phyloP scores from a whole-genome alignment of 2,113 vertebrate species.

The Neofelis nebulosa region DNA sequence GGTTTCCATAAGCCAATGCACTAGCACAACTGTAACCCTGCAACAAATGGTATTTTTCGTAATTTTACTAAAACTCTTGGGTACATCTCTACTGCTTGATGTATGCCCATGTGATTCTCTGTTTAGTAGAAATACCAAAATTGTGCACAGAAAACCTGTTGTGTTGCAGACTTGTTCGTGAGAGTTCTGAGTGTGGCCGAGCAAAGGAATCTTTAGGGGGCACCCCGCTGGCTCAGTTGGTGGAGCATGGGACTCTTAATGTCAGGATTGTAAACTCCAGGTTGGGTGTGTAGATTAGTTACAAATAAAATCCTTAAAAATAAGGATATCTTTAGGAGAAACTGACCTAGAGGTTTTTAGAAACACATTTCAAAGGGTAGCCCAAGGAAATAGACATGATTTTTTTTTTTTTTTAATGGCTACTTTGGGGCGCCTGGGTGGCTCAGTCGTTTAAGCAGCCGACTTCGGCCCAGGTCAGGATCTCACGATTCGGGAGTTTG shows the following conservation, averaged over 20 bases:
- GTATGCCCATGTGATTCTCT: neutral
- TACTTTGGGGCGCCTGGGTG: too few relatives aligned
- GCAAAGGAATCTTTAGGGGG: neutral
- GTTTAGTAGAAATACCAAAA: neutral
- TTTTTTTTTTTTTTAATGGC: neutral
- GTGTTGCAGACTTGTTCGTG: neutral
- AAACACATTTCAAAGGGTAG: slow-evolving; percentile 19
- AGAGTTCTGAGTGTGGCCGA: neutral
- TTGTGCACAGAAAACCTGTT: neutral
- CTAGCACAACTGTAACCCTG: neutral
- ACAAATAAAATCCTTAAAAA: neutral
- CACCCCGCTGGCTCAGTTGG: neutral
- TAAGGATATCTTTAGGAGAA: slow-evolving; percentile 9
- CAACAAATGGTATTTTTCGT: neutral
- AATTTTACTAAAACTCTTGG: neutral
- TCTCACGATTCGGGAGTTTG: too few relatives aligned
- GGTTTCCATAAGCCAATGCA: neutral
- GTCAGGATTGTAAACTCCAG: neutral
- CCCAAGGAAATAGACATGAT: neutral
- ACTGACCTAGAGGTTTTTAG: slow-evolving; percentile 23
- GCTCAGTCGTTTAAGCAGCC: too few relatives aligned
- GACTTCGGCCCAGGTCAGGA: too few relatives aligned
- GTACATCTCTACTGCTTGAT: neutral
- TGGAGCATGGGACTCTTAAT: neutral
- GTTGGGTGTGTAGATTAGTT: neutral